These are phyloP conservation scores for Watsonalla cultraria DNA, from an alignment of 2,888 invertebrate genomes.

Conservation along the genomic window DNA sequence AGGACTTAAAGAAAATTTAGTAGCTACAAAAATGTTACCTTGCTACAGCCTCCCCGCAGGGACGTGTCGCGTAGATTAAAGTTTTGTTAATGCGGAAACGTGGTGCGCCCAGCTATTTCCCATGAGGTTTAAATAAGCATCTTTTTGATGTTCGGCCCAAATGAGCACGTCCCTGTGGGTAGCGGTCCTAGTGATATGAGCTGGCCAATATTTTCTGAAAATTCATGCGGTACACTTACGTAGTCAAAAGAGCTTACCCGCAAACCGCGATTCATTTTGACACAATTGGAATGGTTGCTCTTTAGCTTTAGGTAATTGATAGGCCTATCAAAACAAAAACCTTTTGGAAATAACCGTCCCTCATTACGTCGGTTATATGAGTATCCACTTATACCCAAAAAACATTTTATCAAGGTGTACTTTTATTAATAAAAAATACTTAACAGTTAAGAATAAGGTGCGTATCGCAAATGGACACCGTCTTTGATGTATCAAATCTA, in stretches of 20 bases:
- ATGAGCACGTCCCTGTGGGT: conserved; percentile 26
- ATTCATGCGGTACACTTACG: conserved; percentile 18
- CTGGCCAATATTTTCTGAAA: conserved; percentile 21
- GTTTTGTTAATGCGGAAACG: conserved; percentile 63
- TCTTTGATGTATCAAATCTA: conserved; percentile 17
- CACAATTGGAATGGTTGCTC: conserved; percentile 28
- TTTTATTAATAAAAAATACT: too few species aligned
- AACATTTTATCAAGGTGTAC: too few species aligned
- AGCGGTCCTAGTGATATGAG: conserved; percentile 34
- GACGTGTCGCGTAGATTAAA: conserved; percentile 53
- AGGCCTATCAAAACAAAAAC: conserved; percentile 12
- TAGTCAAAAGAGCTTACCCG: conserved; percentile 17
- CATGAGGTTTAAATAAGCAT: conserved; percentile 46
- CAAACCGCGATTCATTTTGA: conserved; percentile 32
- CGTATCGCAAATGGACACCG: background rate
- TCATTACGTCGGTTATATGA: background rate
- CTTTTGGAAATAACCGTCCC: background rate
- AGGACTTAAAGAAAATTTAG: conserved; percentile 65
- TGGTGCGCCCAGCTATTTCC: conserved; percentile 51
- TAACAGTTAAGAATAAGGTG: too few species aligned
- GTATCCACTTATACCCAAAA: too few species aligned
- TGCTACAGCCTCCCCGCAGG: conserved; percentile 35
- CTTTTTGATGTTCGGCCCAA: conserved; percentile 38
- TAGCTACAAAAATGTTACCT: conserved; percentile 56
- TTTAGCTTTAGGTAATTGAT: conserved; percentile 35